Evolutionary conservation across 2,888 invertebrate genomes (phyloP), one percentile per base, ranked within the genome.

Genomic region (Leucophenga montana): DNA sequence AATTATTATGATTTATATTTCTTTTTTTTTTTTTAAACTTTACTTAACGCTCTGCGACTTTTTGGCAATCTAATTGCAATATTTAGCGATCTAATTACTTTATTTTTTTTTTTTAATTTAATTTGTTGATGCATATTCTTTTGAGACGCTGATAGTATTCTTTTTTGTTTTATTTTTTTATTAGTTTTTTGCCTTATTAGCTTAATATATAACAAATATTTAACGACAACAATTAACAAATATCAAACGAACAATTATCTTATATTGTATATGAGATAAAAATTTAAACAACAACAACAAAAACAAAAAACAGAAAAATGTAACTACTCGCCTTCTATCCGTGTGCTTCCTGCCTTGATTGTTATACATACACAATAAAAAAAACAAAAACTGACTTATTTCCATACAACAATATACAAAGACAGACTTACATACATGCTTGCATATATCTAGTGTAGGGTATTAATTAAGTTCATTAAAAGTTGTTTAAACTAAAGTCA

Each of bases 231-330:
- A 66, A 44, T 20, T 48, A 33, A 67, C 46, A 22, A 56, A 64
- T 62, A 46, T 33, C 31, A 56, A 69, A 69, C 65, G 65, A 69
- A 69, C 65, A 69, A 69, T 65, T 62, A 20, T 59, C 8, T 33
- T 59, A n/a, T 39, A 61, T 11, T 20, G 22, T 39, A 39, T 39
- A 53, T 16, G 54, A 57, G 11, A 18, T 13, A 31, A 57, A 57
- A 13, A 56, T 20, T n/a, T 57, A 6, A 57, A 57, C 9, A 27
- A 18, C 5, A 14, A 13, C n/a, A n/a, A n/a, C n/a, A n/a, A n/a
- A n/a, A n/a, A n/a, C n/a, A n/a, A n/a, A n/a, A n/a, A n/a, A n/a
- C n/a, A n/a, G n/a, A n/a, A n/a, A n/a, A n/a, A n/a, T n/a, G n/a
- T n/a, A n/a, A n/a, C n/a, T n/a, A 9, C 0, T 54, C 13, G 61